phyloP scores from a whole-genome alignment of 2,888 invertebrate species.

The Drosophila rubida region DNA sequence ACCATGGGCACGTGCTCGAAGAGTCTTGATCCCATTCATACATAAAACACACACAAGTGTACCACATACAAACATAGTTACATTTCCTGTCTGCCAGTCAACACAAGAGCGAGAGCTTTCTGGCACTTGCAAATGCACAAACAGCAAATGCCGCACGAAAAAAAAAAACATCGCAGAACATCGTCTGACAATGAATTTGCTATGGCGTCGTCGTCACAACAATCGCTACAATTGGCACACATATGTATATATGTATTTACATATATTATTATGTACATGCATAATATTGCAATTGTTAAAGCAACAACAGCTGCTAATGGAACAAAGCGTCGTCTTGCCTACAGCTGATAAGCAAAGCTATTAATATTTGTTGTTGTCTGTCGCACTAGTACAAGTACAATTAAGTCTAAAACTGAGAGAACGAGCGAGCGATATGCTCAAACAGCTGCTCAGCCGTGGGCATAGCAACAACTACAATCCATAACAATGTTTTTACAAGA shows the following conservation, averaged over 20 bases:
- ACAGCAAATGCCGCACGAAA: constrained; percentile 1
- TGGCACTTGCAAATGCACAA: constrained; percentile 15
- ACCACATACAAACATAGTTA: constrained; percentile 2
- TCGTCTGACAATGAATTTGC: constrained; percentile 30
- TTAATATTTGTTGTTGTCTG: constrained; percentile 24
- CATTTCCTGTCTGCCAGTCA: constrained; percentile 55
- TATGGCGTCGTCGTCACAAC: constrained; percentile 23
- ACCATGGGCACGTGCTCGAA: constrained; percentile 59
- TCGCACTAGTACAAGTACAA: constrained; percentile 14
- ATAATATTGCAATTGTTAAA: constrained; percentile 24
- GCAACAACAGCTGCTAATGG: constrained; percentile 60
- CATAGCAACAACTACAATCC: constrained; percentile 41
- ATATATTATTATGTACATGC: background rate
- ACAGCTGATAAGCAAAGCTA: constrained; percentile 77
- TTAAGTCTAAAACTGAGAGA: constrained; percentile 2
- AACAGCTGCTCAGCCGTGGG: constrained; percentile 48
- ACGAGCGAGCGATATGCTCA: constrained; percentile 6
- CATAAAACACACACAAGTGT: constrained; percentile 14
- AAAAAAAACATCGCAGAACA: background rate
- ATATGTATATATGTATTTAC: background rate
- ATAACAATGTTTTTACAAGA: constrained; percentile 55
- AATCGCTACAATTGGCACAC: constrained; percentile 13
- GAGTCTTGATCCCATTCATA: constrained; percentile 27
- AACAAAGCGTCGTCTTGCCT: constrained; percentile 24
- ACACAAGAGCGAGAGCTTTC: constrained; percentile 18